Evolutionary conservation across 2,888 invertebrate species (phyloP).

Genomic region (Tetropium fuscum): DNA sequence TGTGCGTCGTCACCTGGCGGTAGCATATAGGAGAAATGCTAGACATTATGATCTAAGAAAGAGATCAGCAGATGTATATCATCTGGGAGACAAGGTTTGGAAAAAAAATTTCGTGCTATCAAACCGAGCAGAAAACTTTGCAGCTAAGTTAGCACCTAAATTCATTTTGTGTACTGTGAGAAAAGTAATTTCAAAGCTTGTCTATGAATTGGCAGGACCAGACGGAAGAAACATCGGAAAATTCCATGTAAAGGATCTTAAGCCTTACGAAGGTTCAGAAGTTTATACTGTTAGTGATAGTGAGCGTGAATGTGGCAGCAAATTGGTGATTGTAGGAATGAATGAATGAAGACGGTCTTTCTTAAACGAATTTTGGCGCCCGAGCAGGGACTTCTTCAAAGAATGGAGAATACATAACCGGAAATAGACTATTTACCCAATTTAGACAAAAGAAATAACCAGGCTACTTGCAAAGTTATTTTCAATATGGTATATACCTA

Average conservation of each 20-base stretch:
- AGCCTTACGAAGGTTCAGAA: constrained; percentile 12
- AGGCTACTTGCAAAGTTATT: too few species aligned
- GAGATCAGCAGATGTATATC: constrained; percentile 13
- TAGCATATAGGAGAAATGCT: constrained; percentile 2
- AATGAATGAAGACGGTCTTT: too few species aligned
- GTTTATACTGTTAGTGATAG: too few species aligned
- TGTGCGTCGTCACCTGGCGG: constrained; percentile 6
- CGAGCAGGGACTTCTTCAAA: too few species aligned
- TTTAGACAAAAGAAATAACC: too few species aligned
- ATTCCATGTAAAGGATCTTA: constrained; percentile 25
- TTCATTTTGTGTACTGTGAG: constrained; percentile 21
- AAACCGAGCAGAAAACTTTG: constrained; percentile 16
- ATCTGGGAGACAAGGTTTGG: too few species aligned
- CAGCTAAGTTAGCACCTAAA: constrained; percentile 24
- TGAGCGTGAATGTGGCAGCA: too few species aligned
- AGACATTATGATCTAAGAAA: constrained; percentile 18
- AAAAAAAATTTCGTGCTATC: constrained; percentile 22
- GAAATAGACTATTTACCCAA: too few species aligned
- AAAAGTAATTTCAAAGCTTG: constrained; percentile 24
- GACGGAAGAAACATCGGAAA: constrained; percentile 17
- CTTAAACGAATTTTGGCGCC: too few species aligned
- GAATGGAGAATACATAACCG: too few species aligned
- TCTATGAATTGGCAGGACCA: constrained; percentile 14
- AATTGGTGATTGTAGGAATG: too few species aligned
- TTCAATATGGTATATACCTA: too few species aligned